A percentile compares a stretch with the other conserved stretches of the same genome.
phyloP scores from a whole-genome alignment of 2,113 vertebrate genomes.

The Bettongia penicillata region DNA sequence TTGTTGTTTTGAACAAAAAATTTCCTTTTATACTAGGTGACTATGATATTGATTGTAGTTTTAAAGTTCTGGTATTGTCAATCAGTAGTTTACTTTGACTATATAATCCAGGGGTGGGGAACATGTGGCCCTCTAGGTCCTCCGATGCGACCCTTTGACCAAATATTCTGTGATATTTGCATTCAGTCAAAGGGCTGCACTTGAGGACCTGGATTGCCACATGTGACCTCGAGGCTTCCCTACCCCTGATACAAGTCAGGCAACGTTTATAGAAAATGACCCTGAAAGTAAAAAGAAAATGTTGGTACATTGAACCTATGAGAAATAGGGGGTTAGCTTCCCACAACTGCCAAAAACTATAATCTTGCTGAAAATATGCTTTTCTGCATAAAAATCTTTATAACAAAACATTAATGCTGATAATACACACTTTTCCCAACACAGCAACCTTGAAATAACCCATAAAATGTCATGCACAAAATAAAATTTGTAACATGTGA shows the following conservation, averaged over 20 bases:
- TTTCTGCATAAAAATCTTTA: neutral
- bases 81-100: neutral
- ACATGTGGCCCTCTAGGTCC: too few species aligned
- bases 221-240: too few species aligned
- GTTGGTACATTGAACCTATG: neutral
- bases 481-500: neutral
- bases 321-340: neutral
- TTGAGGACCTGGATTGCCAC: too few species aligned
- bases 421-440: neutral
- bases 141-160: too few species aligned
- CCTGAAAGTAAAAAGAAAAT: neutral
- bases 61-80: neutral
- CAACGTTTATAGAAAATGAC: neutral
- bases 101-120: neutral
- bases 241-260: neutral
- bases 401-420: neutral
- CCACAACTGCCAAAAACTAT: neutral
- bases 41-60: neutral
- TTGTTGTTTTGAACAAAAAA: constrained; percentile 22
- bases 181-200: too few species aligned
- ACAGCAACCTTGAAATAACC: neutral
- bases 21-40: neutral
- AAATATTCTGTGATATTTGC: too few species aligned
- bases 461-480: neutral
- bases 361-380: neutral